phyloP scores from a whole-genome alignment of 2,888 invertebrate species.

The Agonopterix subpropinquella region DNA sequence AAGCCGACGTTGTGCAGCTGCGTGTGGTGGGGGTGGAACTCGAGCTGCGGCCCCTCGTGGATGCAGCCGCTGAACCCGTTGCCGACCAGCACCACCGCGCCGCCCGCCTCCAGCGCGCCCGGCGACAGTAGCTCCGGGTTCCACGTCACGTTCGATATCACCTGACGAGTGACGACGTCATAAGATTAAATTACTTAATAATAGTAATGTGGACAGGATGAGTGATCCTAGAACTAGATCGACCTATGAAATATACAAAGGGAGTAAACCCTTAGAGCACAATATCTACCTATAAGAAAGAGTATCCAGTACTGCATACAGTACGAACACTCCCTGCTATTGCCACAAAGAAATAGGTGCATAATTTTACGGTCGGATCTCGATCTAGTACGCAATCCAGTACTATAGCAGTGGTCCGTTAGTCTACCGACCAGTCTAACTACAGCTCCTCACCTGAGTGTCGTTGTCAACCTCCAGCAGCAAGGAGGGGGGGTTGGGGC shows the following conservation, averaged over 20 bases:
- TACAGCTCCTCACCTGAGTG: slow-evolving; percentile 34
- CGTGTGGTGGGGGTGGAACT: slow-evolving; percentile 80
- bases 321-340: background rate
- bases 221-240: too few species aligned
- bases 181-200: too few species aligned
- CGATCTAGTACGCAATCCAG: too few species aligned
- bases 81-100: slow-evolving; percentile 85
- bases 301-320: too few species aligned
- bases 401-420: too few species aligned
- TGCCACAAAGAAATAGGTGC: too few species aligned
- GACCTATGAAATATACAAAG: too few species aligned
- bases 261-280: too few species aligned
- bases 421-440: too few species aligned
- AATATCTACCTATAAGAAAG: too few species aligned
- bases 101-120: slow-evolving; percentile 82
- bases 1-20: slow-evolving; percentile 82
- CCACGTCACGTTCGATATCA: slow-evolving; percentile 86
- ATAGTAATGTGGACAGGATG: too few species aligned
- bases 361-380: too few species aligned
- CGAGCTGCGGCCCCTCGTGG: slow-evolving; percentile 89
- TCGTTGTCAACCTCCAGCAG: slow-evolving; percentile 59
- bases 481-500: slow-evolving; percentile 56
- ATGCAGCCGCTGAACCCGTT: slow-evolving; percentile 89
- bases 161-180: slow-evolving; percentile 61
- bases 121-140: slow-evolving; percentile 84